Evolutionary conservation across 2,113 vertebrate species (phyloP).

Genomic region (Platichthys flesus): DNA sequence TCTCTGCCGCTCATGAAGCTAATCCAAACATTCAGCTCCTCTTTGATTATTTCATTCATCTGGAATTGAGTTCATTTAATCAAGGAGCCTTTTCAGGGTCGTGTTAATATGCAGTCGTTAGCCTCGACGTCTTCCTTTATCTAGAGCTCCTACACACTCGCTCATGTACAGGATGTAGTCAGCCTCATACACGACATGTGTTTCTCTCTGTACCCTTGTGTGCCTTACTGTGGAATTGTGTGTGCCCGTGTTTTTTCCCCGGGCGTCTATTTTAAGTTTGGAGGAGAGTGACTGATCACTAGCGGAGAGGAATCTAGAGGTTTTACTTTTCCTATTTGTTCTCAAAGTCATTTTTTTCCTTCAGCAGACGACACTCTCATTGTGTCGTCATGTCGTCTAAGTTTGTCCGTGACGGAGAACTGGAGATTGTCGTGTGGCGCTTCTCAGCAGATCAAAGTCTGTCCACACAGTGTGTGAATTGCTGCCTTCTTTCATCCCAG

Average conservation of each 20-base stretch:
- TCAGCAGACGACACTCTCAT: slow-evolving; percentile 38
- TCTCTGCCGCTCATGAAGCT: slow-evolving; percentile 21
- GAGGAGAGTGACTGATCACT: slow-evolving; percentile 29
- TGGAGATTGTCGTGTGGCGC: slow-evolving; percentile 27
- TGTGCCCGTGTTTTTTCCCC: slow-evolving; percentile 11
- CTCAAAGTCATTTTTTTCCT: not conserved
- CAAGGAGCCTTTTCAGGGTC: slow-evolving; percentile 5
- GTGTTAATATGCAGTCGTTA: not conserved
- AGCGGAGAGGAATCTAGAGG: slow-evolving; percentile 10
- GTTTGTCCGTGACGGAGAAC: slow-evolving; percentile 36
- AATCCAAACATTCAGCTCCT: slow-evolving; percentile 29
- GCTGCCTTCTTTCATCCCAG: slow-evolving; percentile 68
- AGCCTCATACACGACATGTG: not conserved
- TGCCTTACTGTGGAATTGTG: slow-evolving; percentile 1
- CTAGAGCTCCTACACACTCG: not conserved
- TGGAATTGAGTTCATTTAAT: slow-evolving; percentile 40
- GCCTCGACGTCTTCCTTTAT: not conserved
- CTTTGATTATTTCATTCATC: slow-evolving; percentile 37
- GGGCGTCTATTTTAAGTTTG: slow-evolving; percentile 47
- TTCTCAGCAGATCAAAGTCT: slow-evolving; percentile 65
- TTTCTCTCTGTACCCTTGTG: not conserved
- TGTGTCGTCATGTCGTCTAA: slow-evolving; percentile 48
- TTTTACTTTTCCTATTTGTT: slow-evolving; percentile 12
- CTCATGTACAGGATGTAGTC: not conserved
- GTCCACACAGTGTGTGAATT: slow-evolving; percentile 36